Evolutionary conservation across 1,140 invertebrate species (phyloP).

Genomic region (Plutomurus gul): DNA sequence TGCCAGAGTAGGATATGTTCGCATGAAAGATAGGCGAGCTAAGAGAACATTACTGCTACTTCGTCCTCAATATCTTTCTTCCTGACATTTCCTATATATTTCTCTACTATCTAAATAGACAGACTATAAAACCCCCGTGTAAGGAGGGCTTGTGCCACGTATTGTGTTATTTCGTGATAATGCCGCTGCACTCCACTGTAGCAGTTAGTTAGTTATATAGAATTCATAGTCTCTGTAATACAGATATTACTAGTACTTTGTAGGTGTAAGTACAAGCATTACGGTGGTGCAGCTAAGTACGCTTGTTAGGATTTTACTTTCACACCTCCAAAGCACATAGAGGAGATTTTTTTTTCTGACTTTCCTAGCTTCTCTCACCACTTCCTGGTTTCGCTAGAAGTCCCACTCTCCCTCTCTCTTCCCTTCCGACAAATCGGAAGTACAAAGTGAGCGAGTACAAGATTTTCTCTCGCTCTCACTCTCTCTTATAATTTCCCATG

Average conservation of each 20-base stretch:
- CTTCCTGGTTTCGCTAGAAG: conserved; percentile 8
- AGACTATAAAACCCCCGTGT: too few species aligned
- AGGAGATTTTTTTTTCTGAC: neutral
- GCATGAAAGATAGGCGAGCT: neutral
- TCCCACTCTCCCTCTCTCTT: conserved; percentile 19
- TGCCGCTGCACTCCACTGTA: too few species aligned
- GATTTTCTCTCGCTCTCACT: neutral
- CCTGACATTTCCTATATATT: conserved; percentile 12
- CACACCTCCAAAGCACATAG: conserved; percentile 5
- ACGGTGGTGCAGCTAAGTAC: neutral
- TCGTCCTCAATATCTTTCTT: conserved; percentile 4
- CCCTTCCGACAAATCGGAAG: conserved; percentile 16
- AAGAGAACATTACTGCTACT: conserved; percentile 1
- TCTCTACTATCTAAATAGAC: neutral
- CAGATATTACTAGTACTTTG: neutral
- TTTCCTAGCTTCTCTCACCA: conserved; percentile 4
- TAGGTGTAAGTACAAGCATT: conserved; percentile 6
- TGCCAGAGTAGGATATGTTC: neutral
- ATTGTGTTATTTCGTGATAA: neutral
- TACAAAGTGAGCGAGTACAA: conserved; percentile 4
- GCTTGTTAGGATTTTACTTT: conserved; percentile 15
- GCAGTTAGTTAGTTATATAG: too few species aligned
- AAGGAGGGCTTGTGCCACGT: neutral
- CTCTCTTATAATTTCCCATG: neutral
- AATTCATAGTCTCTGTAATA: neutral